These are phyloP conservation scores for Ethmia dodecea DNA, from an alignment of 2,888 invertebrate genomes.

Conservation along the genomic window DNA sequence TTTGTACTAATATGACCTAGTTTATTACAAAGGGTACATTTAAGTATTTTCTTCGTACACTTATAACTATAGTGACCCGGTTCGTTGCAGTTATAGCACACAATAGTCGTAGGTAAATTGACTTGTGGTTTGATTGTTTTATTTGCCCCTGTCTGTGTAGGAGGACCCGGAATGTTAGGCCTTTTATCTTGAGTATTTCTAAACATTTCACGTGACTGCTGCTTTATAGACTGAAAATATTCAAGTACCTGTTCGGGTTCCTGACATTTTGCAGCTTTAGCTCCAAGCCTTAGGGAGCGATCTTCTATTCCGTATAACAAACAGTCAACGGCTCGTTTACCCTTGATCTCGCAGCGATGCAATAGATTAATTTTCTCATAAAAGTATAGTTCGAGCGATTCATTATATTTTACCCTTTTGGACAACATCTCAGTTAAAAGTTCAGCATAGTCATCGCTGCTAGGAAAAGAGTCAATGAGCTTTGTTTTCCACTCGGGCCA, in stretches of 20 bases:
- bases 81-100: constrained; percentile 8
- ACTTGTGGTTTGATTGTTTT: too few species aligned
- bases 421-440: constrained; percentile 15
- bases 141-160: too few species aligned
- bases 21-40: constrained; percentile 6
- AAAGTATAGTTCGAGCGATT: constrained; percentile 1
- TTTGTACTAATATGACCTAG: constrained; percentile 3
- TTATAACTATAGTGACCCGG: constrained; percentile 5
- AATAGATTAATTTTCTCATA: neutral
- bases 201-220: constrained; percentile 3
- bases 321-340: neutral
- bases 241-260: constrained; percentile 10
- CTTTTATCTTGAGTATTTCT: neutral
- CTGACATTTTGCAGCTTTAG: constrained; percentile 10
- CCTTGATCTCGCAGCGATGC: neutral
- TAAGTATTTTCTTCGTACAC: constrained; percentile 5
- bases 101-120: neutral
- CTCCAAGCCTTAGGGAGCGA: constrained; percentile 11
- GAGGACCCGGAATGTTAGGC: too few species aligned
- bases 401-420: constrained; percentile 8
- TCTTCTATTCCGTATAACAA: neutral
- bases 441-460: constrained; percentile 15
- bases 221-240: constrained; percentile 12
- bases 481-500: constrained; percentile 16
- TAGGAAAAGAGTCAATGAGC: constrained; percentile 15